Evolutionary conservation across 2,888 invertebrate genomes (phyloP), one percentile per base, ranked within the genome.

Genomic region (Kuschelorhynchus macadamiae): DNA sequence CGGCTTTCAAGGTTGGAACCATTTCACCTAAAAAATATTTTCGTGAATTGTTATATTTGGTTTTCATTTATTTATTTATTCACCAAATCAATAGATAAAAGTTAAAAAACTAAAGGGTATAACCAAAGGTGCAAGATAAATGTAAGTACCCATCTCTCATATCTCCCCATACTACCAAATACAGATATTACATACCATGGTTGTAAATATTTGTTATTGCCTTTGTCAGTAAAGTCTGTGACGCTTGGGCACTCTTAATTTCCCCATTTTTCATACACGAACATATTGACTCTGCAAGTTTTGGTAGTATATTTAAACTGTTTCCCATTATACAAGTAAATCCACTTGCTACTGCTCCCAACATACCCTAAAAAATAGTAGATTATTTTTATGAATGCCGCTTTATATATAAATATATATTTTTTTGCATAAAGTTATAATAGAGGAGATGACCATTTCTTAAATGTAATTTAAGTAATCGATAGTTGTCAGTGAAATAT

Each of bases 241-340:
- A 80, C 1, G 80, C 77, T 71, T 82, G 85, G 0, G 90, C 89
- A 65, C 79, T 83, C 0, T 77, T 75, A 0, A 87, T 76, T 49
- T 89, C 85, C 0, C 86, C 87, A 9, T 79, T 82, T 50, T 85
- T 84, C 5, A 88, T 85, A 25, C 87, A 86, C 80, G 65, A 89
- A 75, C 72, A 93, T 89, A 63, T 88, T 81, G 30, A 86, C 81
- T 87, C 52, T 9, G 88, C 87, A 17, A 88, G 77, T 73, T 86
- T 84, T 0, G 92, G 91, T 77, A 89, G 87, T 72, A 93, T 83
- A 79, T 91, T 94, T 69, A 89, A 86, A 3, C 90, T 86, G 0
- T 92, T 92, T 36, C 91, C 88, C 74, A 93, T 92, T 42, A 89
- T 88, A 11, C 92, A 92, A 74, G 89, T 88, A 75, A 93, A 90